These are phyloP conservation scores for Apomyelois bistriatella DNA, from an alignment of 2,888 invertebrate genomes.

Conservation along the genomic window DNA sequence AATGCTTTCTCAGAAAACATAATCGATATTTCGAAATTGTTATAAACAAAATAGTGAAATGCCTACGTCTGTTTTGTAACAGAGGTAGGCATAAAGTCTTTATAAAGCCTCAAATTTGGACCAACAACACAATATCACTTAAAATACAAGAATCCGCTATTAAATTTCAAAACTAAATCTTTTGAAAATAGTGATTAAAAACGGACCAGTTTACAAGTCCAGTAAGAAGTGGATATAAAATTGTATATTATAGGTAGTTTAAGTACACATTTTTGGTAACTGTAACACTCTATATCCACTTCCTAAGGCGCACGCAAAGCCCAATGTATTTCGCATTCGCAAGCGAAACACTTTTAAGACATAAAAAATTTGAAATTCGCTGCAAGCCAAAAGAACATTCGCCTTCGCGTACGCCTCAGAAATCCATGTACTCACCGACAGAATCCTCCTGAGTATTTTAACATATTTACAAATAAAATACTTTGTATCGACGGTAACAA, in stretches of 20 bases:
- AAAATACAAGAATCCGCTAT: not conserved
- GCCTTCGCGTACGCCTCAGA: conserved; percentile 58
- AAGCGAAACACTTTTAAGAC: too few relatives aligned
- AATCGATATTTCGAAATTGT: conserved; percentile 1
- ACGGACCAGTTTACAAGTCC: not conserved
- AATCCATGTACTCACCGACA: conserved; percentile 22
- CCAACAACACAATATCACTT: not conserved
- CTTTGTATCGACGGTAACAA: conserved; percentile 64
- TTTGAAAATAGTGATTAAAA: conserved; percentile 4
- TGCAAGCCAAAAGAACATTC: too few relatives aligned
- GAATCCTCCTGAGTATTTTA: conserved; percentile 35
- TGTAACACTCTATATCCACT: conserved; percentile 24
- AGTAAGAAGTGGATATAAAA: conserved; percentile 9
- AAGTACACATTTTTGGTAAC: not conserved
- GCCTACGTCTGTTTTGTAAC: conserved; percentile 15
- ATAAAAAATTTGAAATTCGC: too few relatives aligned
- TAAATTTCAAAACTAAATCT: not conserved
- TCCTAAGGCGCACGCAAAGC: conserved; percentile 55
- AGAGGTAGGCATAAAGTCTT: conserved; percentile 15
- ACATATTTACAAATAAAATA: conserved; percentile 48
- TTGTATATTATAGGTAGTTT: not conserved
- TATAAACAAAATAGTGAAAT: conserved; percentile 14
- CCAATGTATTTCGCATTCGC: conserved; percentile 41
- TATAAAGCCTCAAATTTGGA: conserved; percentile 15
- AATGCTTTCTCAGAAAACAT: conserved; percentile 13